Percentiles rank a stretch among this genome's conserved stretches.
phyloP scores from a whole-genome alignment of 2,888 invertebrate genomes.

The Fragum fragum region DNA sequence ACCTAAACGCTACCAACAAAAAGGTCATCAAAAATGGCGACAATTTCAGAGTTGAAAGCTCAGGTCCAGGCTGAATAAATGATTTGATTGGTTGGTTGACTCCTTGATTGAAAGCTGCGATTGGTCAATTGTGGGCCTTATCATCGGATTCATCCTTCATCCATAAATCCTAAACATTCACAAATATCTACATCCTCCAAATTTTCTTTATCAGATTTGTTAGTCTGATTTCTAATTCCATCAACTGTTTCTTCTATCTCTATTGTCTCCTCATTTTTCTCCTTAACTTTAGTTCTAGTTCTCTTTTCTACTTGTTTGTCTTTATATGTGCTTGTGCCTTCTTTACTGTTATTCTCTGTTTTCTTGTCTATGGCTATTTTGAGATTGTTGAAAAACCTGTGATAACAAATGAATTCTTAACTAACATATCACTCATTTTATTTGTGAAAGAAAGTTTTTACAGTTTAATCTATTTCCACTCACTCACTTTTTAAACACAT shows the following conservation, averaged over 20 bases:
- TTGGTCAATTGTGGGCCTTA: neutral
- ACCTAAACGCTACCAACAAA: no score
- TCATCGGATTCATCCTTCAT: neutral
- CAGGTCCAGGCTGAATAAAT: no score
- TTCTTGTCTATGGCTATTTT: neutral
- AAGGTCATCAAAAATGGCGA: no score
- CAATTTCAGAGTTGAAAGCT: no score
- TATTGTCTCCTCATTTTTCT: neutral
- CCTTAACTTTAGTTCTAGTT: neutral
- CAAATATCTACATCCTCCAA: neutral
- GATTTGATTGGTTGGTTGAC: no score
- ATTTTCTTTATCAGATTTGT: neutral
- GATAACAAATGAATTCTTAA: neutral
- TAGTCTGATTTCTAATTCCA: neutral
- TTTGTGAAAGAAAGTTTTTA: no score
- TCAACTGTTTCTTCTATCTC: neutral
- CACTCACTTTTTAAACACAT: no score
- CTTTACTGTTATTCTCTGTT: neutral
- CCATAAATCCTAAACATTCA: slow-evolving; percentile 25
- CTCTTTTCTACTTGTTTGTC: neutral
- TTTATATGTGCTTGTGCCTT: neutral
- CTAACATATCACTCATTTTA: no score
- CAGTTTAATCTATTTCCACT: no score
- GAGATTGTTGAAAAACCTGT: slow-evolving; percentile 1
- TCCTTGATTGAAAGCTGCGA: no score